Evolutionary conservation across 2,888 invertebrate genomes (phyloP).

Genomic region (Cerceris ruficornis): DNA sequence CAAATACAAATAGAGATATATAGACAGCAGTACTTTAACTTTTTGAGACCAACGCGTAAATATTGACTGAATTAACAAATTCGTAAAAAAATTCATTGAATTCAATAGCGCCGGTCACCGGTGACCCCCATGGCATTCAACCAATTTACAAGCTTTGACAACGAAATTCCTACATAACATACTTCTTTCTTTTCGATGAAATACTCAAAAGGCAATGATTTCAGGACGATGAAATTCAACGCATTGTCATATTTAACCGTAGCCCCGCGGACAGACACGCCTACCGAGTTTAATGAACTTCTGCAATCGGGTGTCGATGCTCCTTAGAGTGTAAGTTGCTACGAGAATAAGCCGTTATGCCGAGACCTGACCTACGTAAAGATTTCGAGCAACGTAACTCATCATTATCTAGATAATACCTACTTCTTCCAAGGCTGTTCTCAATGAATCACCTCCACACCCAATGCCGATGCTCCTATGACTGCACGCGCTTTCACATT

Average conservation of each 20-base stretch:
- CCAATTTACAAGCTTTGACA: too few species aligned
- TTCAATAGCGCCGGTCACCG: too few species aligned
- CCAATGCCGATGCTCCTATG: constrained; percentile 28
- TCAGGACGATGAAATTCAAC: not conserved
- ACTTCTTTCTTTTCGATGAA: not conserved
- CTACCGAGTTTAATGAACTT: constrained; percentile 68
- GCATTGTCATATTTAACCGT: constrained; percentile 53
- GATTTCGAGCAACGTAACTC: constrained; percentile 63
- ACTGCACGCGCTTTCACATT: constrained; percentile 33
- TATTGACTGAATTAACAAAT: too few species aligned
- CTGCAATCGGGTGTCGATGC: constrained; percentile 61
- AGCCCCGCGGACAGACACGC: constrained; percentile 55
- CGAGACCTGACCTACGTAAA: constrained; percentile 55
- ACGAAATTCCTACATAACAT: not conserved
- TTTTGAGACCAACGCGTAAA: too few species aligned
- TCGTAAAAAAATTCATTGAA: too few species aligned
- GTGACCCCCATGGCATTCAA: too few species aligned
- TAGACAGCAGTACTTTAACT: too few species aligned
- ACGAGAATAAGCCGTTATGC: constrained; percentile 65
- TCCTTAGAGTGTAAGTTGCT: constrained; percentile 29
- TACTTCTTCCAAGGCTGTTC: constrained; percentile 41
- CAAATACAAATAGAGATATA: too few species aligned
- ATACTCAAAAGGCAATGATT: not conserved
- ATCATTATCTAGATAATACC: constrained; percentile 59
- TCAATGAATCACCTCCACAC: constrained; percentile 57